These are phyloP conservation scores for Hydrocynus forskahlii DNA, from an alignment of 2,797 vertebrate genomes.

Conservation along the genomic window DNA sequence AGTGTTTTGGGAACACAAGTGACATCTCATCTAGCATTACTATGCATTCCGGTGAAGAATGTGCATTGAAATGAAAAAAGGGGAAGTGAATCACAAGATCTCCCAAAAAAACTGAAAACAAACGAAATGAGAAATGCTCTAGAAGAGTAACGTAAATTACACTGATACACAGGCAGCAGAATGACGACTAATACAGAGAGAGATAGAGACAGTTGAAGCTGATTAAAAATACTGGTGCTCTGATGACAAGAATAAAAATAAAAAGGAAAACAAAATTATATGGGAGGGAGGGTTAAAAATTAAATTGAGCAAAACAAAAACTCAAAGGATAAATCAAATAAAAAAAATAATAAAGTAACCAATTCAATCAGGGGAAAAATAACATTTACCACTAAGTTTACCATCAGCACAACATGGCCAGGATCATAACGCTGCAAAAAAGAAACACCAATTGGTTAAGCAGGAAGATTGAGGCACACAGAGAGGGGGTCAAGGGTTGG, in stretches of 20 bases:
- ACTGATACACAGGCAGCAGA: slow-evolving; percentile 99
- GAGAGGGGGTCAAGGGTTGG: slow-evolving; percentile 75
- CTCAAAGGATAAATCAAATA: slow-evolving; percentile 86
- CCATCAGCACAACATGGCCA: slow-evolving; percentile 99
- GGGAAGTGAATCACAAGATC: slow-evolving; percentile 81
- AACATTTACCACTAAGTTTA: slow-evolving; percentile 99
- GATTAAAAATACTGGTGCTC: slow-evolving; percentile 81
- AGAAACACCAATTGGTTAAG: slow-evolving; percentile 99
- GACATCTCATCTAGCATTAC: slow-evolving; percentile 84
- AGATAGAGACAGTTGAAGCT: slow-evolving; percentile 74
- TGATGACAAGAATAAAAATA: slow-evolving; percentile 75
- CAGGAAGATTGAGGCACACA: slow-evolving; percentile 94
- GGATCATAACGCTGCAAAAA: slow-evolving; percentile 99
- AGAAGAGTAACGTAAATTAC: slow-evolving; percentile 85
- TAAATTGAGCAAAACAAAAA: slow-evolving; percentile 76
- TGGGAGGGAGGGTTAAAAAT: slow-evolving; percentile 54
- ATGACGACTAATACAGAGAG: slow-evolving; percentile 98
- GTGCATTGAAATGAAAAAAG: slow-evolving; percentile 74
- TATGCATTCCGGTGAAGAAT: slow-evolving; percentile 93
- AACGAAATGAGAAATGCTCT: slow-evolving; percentile 88
- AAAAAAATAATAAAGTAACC: slow-evolving; percentile 84
- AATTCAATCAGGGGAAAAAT: slow-evolving; percentile 99
- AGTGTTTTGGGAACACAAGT: slow-evolving; percentile 72
- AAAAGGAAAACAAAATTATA: slow-evolving; percentile 45
- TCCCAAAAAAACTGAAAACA: slow-evolving; percentile 89